Conservation (phyloP, 2,888 invertebrate species). For the Trissonchulus sp. region DNA sequence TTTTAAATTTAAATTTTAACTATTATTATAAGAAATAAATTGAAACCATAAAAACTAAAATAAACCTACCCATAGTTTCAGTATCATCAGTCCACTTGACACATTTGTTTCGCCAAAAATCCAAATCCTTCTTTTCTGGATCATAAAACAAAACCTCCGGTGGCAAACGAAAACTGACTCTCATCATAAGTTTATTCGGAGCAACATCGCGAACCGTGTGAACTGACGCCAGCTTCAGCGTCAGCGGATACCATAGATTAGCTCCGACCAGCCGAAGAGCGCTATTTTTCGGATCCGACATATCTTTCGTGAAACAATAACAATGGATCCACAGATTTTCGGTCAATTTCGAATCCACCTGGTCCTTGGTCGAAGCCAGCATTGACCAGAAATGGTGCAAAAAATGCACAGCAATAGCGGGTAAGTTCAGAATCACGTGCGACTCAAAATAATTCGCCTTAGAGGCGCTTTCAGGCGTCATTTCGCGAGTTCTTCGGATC, state of each 20-base stretch:
- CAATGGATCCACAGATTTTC: constrained; percentile 62
- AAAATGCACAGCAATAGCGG: constrained; percentile 84
- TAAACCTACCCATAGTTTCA: too few relatives aligned
- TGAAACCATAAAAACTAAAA: too few relatives aligned
- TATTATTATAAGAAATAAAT: too few relatives aligned
- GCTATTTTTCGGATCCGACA: constrained; percentile 60
- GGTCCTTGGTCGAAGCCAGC: constrained; percentile 50
- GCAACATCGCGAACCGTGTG: constrained; percentile 84
- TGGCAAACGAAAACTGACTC: constrained; percentile 65
- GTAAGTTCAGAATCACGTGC: constrained; percentile 89
- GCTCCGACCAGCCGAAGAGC: constrained; percentile 59
- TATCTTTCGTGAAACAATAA: constrained; percentile 72
- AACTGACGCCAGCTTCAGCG: constrained; percentile 62
- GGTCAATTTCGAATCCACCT: not conserved
- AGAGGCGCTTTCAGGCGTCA: constrained; percentile 7
- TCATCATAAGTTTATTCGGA: constrained; percentile 89
- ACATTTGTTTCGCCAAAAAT: too few relatives aligned
- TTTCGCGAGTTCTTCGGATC: constrained; percentile 37
- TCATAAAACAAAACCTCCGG: not conserved
- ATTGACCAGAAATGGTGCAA: constrained; percentile 69
- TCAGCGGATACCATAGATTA: constrained; percentile 41
- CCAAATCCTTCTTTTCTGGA: too few relatives aligned
- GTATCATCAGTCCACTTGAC: too few relatives aligned
- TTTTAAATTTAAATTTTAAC: too few relatives aligned
- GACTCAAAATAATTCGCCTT: constrained; percentile 25